These are phyloP conservation scores for Porites rus DNA, from an alignment of 92 coral and sea anemone genomes.

Conservation along the genomic window DNA sequence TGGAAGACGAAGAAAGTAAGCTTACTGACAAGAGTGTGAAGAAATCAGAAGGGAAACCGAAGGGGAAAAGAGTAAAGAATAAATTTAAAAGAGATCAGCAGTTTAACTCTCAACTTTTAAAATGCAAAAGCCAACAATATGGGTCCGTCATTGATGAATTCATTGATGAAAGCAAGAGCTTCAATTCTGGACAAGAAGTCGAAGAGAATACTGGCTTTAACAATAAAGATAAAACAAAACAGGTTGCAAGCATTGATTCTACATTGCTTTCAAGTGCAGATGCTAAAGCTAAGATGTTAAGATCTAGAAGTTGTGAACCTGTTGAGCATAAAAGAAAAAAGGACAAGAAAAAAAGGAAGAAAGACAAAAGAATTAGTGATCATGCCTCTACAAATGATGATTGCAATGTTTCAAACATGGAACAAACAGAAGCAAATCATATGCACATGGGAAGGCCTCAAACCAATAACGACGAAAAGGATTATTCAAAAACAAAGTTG, in stretches of 20 bases:
- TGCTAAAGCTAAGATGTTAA: background rate
- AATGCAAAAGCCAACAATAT: background rate
- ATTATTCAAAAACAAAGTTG: background rate
- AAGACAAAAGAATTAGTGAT: constrained; percentile 16
- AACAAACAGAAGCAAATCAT: constrained; percentile 11
- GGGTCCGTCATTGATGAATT: background rate
- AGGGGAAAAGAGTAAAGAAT: constrained; percentile 32
- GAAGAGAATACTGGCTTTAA: background rate
- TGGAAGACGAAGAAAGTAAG: too few species aligned
- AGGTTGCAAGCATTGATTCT: background rate
- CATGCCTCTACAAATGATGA: background rate
- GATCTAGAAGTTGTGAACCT: constrained; percentile 2
- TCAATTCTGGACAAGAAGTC: background rate
- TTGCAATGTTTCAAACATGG: background rate
- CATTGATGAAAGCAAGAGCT: background rate
- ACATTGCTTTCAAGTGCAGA: background rate
- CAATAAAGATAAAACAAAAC: background rate
- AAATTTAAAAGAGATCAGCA: background rate
- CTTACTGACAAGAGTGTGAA: background rate
- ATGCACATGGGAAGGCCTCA: constrained; percentile 35
- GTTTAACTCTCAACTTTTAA: background rate
- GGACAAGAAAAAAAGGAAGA: constrained; percentile 36
- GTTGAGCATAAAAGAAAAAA: constrained; percentile 24
- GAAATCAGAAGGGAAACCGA: constrained; percentile 52
- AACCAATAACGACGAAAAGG: constrained; percentile 9